A percentile compares a stretch with the other conserved stretches of the same genome.
phyloP scores from a whole-genome alignment of 2,113 vertebrate species.

The Craseonycteris thonglongyai region DNA sequence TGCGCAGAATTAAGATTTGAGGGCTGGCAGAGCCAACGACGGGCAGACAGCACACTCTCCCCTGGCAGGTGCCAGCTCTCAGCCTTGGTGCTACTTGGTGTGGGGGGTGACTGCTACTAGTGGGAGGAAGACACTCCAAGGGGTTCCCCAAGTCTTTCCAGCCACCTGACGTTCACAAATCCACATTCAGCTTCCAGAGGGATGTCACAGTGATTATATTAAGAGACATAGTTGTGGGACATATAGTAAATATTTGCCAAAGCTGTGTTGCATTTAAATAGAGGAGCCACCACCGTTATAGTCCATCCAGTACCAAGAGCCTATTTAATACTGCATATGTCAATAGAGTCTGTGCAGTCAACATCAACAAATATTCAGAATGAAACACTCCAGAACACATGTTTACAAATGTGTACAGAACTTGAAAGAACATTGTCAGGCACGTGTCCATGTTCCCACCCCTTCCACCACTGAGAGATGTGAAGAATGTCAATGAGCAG shows the following conservation, averaged over 20 bases:
- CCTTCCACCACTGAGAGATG: neutral
- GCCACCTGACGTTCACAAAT: neutral
- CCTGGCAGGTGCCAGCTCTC: neutral
- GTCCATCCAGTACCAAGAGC: neutral
- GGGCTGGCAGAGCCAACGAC: neutral
- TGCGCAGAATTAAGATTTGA: neutral
- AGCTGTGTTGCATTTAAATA: neutral
- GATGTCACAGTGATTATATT: neutral
- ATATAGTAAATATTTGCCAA: constrained; percentile 49
- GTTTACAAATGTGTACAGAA: neutral
- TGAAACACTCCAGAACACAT: too few species aligned
- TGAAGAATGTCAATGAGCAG: neutral
- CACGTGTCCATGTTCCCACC: neutral
- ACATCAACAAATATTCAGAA: constrained; percentile 30
- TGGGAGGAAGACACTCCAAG: neutral
- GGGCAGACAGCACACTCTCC: neutral
- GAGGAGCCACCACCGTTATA: neutral
- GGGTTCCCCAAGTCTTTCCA: neutral
- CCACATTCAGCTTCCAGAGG: neutral
- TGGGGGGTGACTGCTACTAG: neutral
- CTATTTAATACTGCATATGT: constrained; percentile 48
- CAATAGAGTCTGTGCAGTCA: neutral
- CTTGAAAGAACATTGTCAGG: neutral
- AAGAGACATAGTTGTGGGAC: constrained; percentile 26
- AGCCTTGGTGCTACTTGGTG: neutral